Percentiles rank a stretch among this genome's conserved stretches.
Evolutionary conservation across 1,140 invertebrate species (phyloP).

Genomic region (Pogonus chalceus): DNA sequence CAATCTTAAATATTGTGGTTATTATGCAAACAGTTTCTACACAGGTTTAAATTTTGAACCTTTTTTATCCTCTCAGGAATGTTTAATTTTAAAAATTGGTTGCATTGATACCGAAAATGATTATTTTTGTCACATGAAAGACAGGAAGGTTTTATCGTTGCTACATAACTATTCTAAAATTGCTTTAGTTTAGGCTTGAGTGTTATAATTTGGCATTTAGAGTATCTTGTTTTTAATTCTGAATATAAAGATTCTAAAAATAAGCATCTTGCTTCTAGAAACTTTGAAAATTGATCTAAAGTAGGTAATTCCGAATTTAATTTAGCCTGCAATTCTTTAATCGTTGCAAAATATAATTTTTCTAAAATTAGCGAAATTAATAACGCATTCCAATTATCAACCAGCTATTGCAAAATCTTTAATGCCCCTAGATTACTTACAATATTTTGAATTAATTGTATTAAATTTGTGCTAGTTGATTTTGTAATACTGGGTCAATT

Average conservation of each 20-base stretch:
- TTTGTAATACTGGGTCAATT: conserved; percentile 15
- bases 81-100: conserved; percentile 19
- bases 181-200: conserved; percentile 14
- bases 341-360: conserved; percentile 23
- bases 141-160: conserved; percentile 8
- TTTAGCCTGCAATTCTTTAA: conserved; percentile 25
- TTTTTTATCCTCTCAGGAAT: conserved; percentile 8
- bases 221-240: background rate
- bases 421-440: conserved; percentile 25
- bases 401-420: conserved; percentile 20
- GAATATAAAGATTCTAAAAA: conserved; percentile 16
- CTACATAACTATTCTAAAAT: too few relatives aligned
- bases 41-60: background rate
- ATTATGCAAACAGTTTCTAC: too few relatives aligned
- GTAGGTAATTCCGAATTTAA: conserved; percentile 19
- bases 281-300: conserved; percentile 20
- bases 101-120: conserved; percentile 19
- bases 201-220: background rate
- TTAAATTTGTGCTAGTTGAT: conserved; percentile 17
- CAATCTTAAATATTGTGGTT: too few relatives aligned
- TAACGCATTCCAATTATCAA: conserved; percentile 26
- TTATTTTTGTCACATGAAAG: conserved; percentile 14
- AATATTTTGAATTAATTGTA: conserved; percentile 25
- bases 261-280: conserved; percentile 20
- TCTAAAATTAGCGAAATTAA: conserved; percentile 24